These are phyloP conservation scores for Meteorus sp. DNA, from an alignment of 1,140 invertebrate genomes.

Conservation along the genomic window DNA sequence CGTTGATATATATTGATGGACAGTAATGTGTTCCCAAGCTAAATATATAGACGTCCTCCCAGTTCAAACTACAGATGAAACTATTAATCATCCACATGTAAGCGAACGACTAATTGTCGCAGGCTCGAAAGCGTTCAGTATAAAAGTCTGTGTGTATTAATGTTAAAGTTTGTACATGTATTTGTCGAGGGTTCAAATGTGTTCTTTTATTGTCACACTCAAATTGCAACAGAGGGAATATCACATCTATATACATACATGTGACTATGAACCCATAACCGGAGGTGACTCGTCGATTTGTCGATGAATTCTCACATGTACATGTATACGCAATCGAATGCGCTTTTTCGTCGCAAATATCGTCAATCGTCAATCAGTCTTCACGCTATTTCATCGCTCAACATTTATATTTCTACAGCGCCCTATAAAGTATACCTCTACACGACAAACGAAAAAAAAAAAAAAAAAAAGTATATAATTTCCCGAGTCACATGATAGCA, in stretches of 20 bases:
- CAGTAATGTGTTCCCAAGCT: too few relatives aligned
- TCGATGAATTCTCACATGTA: not conserved
- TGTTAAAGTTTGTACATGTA: not conserved
- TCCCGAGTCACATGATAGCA: not conserved
- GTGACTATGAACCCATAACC: too few relatives aligned
- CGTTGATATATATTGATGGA: too few relatives aligned
- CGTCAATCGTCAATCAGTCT: conserved; percentile 2
- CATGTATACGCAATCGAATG: not conserved
- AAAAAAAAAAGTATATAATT: not conserved
- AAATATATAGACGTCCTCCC: too few relatives aligned
- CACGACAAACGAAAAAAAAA: not conserved
- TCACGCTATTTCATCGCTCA: not conserved
- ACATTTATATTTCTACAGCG: not conserved
- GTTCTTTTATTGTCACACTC: not conserved
- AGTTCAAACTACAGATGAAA: not conserved
- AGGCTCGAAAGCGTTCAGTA: not conserved
- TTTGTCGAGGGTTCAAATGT: not conserved
- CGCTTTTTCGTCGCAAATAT: too few relatives aligned
- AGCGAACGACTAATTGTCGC: conserved; percentile 4
- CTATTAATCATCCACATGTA: conserved; percentile 2
- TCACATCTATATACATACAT: too few relatives aligned
- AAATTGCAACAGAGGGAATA: not conserved
- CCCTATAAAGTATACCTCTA: not conserved
- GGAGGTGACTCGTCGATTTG: conserved; percentile 3
- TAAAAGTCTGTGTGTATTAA: not conserved